Base-by-base conservation (phyloP, 2,888 invertebrate species). In the Lydus trimaculatus region DNA sequence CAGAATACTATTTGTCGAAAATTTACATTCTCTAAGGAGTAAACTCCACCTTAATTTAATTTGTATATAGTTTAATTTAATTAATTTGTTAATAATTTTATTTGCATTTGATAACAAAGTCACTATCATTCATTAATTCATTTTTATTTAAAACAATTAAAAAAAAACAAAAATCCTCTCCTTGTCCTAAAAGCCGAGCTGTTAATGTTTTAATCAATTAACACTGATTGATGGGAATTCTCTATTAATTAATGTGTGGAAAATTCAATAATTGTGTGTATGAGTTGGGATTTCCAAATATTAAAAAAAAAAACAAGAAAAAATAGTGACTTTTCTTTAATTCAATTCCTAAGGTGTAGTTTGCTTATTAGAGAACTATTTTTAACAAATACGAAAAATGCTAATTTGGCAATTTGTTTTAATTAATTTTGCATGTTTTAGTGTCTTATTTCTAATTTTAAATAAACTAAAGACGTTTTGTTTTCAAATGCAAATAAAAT, bases 1-100 rank as follows among this genome's bases (percentile, higher is more conserved):
- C 25, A 25, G 11, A 52, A 43, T 23, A 48, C 20, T 3, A 20
- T 48, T 36, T 59, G 48, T 61, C 43, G 65, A 48, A 59, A 59
- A 64, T n/a, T 66, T 60, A 63, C 20, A 65, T 56, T 79, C 76
- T 83, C 81, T 82, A 80, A 82, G 85, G 85, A 86, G 86, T 86
- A 85, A 86, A 87, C 86, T 86, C 86, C 86, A 86, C 87, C 86
- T 85, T 84, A 74, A 63, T 70, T 66, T 58, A 66, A 59, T 67
- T 63, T 56, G 64, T 73, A 62, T 69, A 61, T 70, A 71, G 62
- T 63, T 23, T 61, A 52, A 52, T 63, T 58, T 65, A 64, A 64
- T 70, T 58, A 36, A 65, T 62, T 48, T 65, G 70, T 70, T 68
- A 70, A 75, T 73, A 76, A 73, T 79, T 81, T 81, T 83, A 81